Percentiles rank a stretch among this genome's conserved stretches.
These are phyloP conservation scores for Noctilio leporinus DNA, from an alignment of 2,113 vertebrate genomes.

Conservation along the genomic window DNA sequence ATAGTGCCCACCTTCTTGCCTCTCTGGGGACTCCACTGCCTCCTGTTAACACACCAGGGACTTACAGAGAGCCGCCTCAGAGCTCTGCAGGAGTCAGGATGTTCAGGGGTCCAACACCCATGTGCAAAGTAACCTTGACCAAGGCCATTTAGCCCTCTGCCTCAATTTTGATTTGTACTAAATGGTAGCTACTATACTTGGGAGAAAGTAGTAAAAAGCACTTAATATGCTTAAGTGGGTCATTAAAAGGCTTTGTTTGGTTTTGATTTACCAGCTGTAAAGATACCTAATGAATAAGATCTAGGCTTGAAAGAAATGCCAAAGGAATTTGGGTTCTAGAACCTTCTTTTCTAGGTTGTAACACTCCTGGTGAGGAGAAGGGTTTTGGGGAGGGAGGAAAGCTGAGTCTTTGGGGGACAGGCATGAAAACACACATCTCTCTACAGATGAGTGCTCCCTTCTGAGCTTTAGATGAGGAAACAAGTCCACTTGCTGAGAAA, in stretches of 20 bases:
- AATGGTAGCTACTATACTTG: not conserved
- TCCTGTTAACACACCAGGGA: not conserved
- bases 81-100: not conserved
- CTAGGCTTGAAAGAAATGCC: not conserved
- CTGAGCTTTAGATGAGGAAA: not conserved
- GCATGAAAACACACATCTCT: not conserved
- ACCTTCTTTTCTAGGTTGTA: not conserved
- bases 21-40: not conserved
- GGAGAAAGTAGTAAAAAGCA: not conserved
- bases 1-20: not conserved
- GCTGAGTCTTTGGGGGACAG: accelerated
- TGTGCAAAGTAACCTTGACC: not conserved
- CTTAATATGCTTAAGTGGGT: not conserved
- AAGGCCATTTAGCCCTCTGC: not conserved
- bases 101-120: not conserved
- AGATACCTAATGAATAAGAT: not conserved
- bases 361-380: not conserved
- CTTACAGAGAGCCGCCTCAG: not conserved
- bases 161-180: not conserved
- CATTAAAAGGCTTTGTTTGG: not conserved
- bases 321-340: not conserved
- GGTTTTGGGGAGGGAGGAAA: not conserved
- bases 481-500: not conserved
- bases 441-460: not conserved
- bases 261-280: not conserved